phyloP scores from a whole-genome alignment of 1,140 invertebrate genomes.

The Meloidogyne chitwoodi region DNA sequence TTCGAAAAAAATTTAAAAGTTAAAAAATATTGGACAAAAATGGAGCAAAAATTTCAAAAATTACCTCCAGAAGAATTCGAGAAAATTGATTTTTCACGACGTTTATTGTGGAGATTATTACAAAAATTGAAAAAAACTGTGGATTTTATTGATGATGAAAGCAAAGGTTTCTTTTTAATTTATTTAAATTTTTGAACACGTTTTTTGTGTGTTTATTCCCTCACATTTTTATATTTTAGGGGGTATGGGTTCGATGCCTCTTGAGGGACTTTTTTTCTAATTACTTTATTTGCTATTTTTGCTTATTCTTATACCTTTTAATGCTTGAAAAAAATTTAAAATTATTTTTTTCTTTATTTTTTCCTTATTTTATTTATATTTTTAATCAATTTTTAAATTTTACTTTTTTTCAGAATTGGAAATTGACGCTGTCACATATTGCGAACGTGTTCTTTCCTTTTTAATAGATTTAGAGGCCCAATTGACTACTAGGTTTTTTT shows the following conservation, averaged over 20 bases:
- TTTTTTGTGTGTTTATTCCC: not conserved
- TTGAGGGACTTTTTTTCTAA: no score
- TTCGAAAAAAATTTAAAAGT: conserved; percentile 81
- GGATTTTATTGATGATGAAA: conserved; percentile 67
- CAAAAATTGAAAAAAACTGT: conserved; percentile 82
- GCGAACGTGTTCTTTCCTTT: conserved; percentile 90
- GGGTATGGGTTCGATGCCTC: no score
- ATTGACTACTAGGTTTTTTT: conserved; percentile 71
- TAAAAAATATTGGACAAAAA: conserved; percentile 82
- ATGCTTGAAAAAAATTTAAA: no score
- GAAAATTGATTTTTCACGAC: conserved; percentile 78
- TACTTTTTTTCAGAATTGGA: conserved; percentile 58
- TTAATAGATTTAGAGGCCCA: conserved; percentile 92
- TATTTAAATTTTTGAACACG: not conserved
- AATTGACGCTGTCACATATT: conserved; percentile 73
- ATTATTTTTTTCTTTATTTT: not conserved
- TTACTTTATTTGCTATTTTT: no score
- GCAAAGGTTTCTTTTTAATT: conserved; percentile 3
- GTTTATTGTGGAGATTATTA: conserved; percentile 81
- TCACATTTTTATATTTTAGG: no score
- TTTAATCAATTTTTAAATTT: conserved; percentile 11
- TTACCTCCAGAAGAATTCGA: conserved; percentile 69
- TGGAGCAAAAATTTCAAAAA: conserved; percentile 77
- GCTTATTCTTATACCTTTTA: no score
- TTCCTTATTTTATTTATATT: not conserved